Base-by-base conservation (phyloP, 2,888 invertebrate genomes). In the Chironomus tentans region DNA sequence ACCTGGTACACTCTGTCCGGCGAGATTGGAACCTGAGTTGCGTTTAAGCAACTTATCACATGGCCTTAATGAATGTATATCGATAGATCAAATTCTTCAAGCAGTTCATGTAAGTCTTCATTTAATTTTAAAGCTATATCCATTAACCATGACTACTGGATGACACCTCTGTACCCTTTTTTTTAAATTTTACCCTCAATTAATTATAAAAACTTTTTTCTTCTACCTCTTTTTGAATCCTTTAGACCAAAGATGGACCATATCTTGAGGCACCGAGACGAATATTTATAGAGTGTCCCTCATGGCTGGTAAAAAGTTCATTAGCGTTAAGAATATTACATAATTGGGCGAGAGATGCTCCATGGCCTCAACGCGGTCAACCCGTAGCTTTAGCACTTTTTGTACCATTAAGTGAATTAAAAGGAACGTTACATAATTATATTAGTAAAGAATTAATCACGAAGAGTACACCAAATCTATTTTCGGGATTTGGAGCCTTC, bases 201-300 rank as follows among this genome's bases (percentile, higher is more conserved):
- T 13, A 15, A n/a, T n/a, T n/a, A n/a, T n/a, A n/a, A n/a, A n/a
- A n/a, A 13, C 18, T 22, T 2, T 21, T 21, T 15, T 18, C 12
- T 65, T 65, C 10, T 65, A 65, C 4, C 6, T 13, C 18, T 70
- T 73, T 78, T 78, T 6, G 13, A 10, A 65, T 10, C 4, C n/a
- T 65, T 0, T 81, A 86, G 85, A 81, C 85, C 76, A 85, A 83
- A 80, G 86, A 86, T 71, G 85, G 85, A 5, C 82, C 82, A 22
- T 82, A 85, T 24, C 81, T 85, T 61, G 86, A 86, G 78, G 85
- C 86, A 7, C 86, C 86, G 2, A 81, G 86, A 21, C 83, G 87
- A 15, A 85, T 87, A 68, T 83, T 87, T 56, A 82, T 87, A 13
- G 87, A 87, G 79, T 87, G 87, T 68, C 85, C 86, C 61, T 82